phyloP scores from a whole-genome alignment of 2,888 invertebrate species.

The Lithophane socia region DNA sequence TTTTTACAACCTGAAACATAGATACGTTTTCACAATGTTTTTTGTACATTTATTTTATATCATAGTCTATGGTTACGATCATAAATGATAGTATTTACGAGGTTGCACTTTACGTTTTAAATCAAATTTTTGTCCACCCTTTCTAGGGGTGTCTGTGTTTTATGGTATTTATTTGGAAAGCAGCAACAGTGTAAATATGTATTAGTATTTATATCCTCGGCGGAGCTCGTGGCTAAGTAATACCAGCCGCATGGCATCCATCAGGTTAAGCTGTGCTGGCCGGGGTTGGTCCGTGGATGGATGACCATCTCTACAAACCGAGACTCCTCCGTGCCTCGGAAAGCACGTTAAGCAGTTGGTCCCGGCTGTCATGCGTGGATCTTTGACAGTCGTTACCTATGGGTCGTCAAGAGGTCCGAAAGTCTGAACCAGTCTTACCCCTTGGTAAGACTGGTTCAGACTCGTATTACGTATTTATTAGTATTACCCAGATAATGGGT shows the following conservation, averaged over 20 bases:
- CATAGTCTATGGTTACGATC: slow-evolving; percentile 68
- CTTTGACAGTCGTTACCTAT: background rate
- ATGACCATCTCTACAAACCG: no score
- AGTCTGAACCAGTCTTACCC: background rate
- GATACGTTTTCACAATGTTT: slow-evolving; percentile 68
- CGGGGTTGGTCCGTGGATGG: no score
- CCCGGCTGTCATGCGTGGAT: no score
- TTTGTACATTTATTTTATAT: slow-evolving; percentile 76
- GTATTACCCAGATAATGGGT: background rate
- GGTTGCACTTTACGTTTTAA: slow-evolving; percentile 71
- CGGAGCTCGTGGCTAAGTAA: no score
- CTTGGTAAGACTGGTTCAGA: no score
- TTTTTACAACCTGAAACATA: slow-evolving; percentile 72
- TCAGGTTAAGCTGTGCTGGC: no score
- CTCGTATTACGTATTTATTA: no score
- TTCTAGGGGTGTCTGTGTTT: slow-evolving; percentile 55
- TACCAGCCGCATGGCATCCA: no score
- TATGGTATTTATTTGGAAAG: slow-evolving; percentile 56
- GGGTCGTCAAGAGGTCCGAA: no score
- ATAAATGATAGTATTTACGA: slow-evolving; percentile 77
- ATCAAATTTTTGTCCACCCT: slow-evolving; percentile 63
- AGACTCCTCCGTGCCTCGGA: no score
- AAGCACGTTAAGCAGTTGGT: no score
- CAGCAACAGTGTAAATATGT: slow-evolving; percentile 7
- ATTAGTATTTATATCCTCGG: background rate